Evolutionary conservation across 2,797 vertebrate genomes (phyloP).

Genomic region (Aulostomus chinensis): DNA sequence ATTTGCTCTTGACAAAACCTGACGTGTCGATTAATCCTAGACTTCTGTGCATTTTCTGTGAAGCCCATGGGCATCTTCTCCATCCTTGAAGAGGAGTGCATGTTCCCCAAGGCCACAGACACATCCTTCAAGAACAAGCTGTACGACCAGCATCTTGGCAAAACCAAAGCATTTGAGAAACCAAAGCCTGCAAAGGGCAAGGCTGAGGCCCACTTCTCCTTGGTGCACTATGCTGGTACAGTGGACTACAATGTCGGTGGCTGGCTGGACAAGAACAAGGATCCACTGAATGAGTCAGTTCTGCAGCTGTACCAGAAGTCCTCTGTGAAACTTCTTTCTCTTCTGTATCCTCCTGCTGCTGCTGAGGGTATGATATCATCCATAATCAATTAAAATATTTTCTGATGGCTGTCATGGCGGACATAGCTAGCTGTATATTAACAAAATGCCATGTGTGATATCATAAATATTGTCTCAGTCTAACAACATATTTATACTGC

Average conservation of each 20-base stretch:
- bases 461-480: accelerated
- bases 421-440: no score
- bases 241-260: slow-evolving; percentile 90
- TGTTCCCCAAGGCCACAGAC: slow-evolving; percentile 88
- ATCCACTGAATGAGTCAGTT: slow-evolving; percentile 90
- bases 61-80: slow-evolving; percentile 75
- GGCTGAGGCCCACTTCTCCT: slow-evolving; percentile 86
- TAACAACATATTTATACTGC: not conserved
- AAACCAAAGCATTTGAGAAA: slow-evolving; percentile 87
- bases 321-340: slow-evolving; percentile 77
- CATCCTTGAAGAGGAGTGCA: slow-evolving; percentile 91
- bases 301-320: slow-evolving; percentile 87
- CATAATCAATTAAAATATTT: not conserved
- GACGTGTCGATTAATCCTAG: not conserved
- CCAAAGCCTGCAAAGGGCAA: slow-evolving; percentile 87
- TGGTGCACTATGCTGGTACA: slow-evolving; percentile 88
- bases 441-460: no score
- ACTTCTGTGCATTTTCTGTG: not conserved
- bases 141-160: slow-evolving; percentile 90
- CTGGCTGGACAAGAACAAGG: slow-evolving; percentile 94
- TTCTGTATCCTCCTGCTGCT: slow-evolving; percentile 77
- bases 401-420: no score
- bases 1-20: not conserved
- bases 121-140: slow-evolving; percentile 89
- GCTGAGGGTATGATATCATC: slow-evolving; percentile 67